A percentile compares a stretch with the other conserved stretches of the same genome.
Evolutionary conservation across 2,797 vertebrate species (phyloP).

Genomic region (Arremon aurantiirostris): DNA sequence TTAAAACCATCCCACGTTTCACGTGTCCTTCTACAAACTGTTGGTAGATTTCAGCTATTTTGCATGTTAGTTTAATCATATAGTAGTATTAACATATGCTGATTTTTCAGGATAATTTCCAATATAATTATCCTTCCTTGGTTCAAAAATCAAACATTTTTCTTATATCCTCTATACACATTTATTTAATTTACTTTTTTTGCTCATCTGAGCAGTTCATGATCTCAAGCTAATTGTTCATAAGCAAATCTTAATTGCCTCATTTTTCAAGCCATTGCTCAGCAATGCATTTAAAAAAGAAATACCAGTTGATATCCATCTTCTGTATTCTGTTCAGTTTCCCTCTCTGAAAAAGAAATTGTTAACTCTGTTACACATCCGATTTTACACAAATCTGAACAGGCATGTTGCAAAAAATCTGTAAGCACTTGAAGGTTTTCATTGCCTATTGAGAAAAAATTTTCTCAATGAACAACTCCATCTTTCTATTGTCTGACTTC

Average conservation of each 20-base stretch:
- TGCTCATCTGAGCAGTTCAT: neutral
- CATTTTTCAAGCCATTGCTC: slow-evolving; percentile 14
- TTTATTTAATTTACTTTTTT: neutral
- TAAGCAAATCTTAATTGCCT: neutral
- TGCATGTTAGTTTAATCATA: neutral
- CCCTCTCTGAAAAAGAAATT: neutral
- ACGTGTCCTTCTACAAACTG: neutral
- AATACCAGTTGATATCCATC: neutral
- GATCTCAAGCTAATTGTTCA: neutral
- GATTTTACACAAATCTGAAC: neutral
- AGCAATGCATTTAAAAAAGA: neutral
- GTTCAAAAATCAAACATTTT: neutral
- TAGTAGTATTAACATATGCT: neutral
- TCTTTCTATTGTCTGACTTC: neutral
- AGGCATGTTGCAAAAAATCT: neutral
- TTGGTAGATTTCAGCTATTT: neutral
- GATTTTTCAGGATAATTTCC: neutral
- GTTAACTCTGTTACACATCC: rapidly evolving
- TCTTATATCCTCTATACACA: neutral
- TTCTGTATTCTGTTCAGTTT: neutral
- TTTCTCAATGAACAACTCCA: neutral
- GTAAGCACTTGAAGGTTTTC: neutral
- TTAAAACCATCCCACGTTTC: neutral
- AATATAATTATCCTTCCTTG: neutral
- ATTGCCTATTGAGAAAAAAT: neutral